These are phyloP conservation scores for Vanacampus margaritifer DNA, from an alignment of 2,113 vertebrate genomes.

Conservation along the genomic window DNA sequence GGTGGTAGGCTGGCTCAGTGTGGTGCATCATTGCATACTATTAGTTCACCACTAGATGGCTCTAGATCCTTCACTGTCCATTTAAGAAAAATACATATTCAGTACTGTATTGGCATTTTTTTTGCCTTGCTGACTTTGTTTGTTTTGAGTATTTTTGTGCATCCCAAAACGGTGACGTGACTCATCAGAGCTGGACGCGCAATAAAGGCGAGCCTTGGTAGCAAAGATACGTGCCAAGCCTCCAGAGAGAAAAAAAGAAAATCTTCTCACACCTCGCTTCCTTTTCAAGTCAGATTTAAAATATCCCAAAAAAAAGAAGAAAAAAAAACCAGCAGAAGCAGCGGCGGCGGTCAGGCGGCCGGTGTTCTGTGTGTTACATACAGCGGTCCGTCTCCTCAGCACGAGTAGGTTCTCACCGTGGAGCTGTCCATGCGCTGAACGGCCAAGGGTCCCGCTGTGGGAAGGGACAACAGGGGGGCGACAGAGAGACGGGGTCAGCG, in stretches of 20 bases:
- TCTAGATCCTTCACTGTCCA: no score
- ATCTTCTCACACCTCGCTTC: neutral
- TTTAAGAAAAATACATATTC: no score
- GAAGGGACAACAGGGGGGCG: slow-evolving; percentile 70
- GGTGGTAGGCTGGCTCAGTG: no score
- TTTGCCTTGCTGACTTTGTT: no score
- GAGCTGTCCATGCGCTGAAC: slow-evolving; percentile 98
- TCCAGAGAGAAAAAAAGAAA: neutral
- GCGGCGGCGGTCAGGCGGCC: neutral
- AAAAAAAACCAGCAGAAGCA: neutral
- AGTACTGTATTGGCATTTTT: no score
- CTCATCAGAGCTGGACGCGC: neutral
- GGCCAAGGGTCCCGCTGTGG: slow-evolving; percentile 86
- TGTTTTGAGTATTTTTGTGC: neutral
- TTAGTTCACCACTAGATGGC: no score
- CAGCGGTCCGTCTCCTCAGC: slow-evolving; percentile 86
- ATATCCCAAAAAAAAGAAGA: neutral
- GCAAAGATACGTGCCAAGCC: neutral
- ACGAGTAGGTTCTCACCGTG: slow-evolving; percentile 98
- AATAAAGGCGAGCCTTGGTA: neutral
- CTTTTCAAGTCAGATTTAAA: neutral
- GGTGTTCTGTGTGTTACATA: slow-evolving; percentile 71
- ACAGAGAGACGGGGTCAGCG: slow-evolving; percentile 37
- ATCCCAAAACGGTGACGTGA: neutral
- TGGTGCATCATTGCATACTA: no score